phyloP scores from a whole-genome alignment of 2,888 invertebrate genomes.

The Pomacea canaliculata region DNA sequence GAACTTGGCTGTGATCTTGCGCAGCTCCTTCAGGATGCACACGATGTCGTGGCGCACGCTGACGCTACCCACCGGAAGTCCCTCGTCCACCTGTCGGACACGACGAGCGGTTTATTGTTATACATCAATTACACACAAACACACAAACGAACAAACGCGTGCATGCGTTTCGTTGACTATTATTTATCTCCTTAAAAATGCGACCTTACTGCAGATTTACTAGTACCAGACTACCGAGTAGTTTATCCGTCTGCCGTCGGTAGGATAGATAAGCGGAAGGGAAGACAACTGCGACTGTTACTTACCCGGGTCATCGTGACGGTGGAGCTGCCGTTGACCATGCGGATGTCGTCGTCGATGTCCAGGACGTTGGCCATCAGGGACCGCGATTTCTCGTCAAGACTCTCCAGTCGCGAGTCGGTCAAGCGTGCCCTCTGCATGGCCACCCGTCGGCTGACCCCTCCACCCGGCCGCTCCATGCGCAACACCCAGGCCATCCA shows the following conservation, averaged over 20 bases:
- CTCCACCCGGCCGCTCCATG: constrained; percentile 90
- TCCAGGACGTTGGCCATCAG: constrained; percentile 96
- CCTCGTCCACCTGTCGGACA: constrained; percentile 34
- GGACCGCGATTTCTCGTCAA: constrained; percentile 93
- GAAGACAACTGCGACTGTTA: not conserved
- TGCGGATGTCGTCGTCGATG: constrained; percentile 89
- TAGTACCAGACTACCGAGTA: no score
- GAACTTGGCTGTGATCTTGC: constrained; percentile 93
- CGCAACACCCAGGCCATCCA: constrained; percentile 97
- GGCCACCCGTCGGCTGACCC: constrained; percentile 83
- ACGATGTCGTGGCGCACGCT: constrained; percentile 81
- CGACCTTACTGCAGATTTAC: no score
- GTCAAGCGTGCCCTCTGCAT: constrained; percentile 88
- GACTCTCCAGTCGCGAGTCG: constrained; percentile 88
- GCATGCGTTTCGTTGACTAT: no score
- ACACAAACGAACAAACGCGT: not conserved
- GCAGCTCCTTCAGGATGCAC: constrained; percentile 93
- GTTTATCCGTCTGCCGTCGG: no score
- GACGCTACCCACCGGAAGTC: constrained; percentile 27
- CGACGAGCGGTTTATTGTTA: not conserved
- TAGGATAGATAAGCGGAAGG: no score
- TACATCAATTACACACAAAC: constrained; percentile 24
- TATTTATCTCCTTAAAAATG: no score
- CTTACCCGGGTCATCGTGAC: constrained; percentile 37
- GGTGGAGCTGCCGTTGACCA: constrained; percentile 42